Evolutionary conservation across 1,140 invertebrate species (phyloP).

Genomic region (Cotesia typhae): DNA sequence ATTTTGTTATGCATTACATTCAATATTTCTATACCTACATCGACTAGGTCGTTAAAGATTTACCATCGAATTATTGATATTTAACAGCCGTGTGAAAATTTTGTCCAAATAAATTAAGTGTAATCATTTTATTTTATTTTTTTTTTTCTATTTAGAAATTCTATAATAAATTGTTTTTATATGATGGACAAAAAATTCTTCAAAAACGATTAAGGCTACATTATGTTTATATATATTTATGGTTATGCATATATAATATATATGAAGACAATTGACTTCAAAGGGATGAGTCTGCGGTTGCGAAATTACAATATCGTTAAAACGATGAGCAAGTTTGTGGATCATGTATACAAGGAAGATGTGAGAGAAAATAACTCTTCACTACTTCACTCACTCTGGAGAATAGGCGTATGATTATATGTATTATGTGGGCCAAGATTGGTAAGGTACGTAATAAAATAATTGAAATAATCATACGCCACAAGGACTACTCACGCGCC

Average conservation of each 20-base stretch:
- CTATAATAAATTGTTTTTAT: too few relatives aligned
- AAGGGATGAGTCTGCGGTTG: slow-evolving; percentile 48
- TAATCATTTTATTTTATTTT: not conserved
- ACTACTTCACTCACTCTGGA: slow-evolving; percentile 22
- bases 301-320: slow-evolving; percentile 59
- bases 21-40: not conserved
- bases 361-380: slow-evolving; percentile 27
- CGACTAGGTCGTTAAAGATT: slow-evolving; percentile 6
- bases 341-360: slow-evolving; percentile 39
- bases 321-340: slow-evolving; percentile 38
- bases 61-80: slow-evolving; percentile 30
- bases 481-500: slow-evolving; percentile 44
- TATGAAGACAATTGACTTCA: slow-evolving; percentile 45
- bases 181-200: too few relatives aligned
- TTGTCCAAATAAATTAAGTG: slow-evolving; percentile 1
- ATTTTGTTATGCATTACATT: slow-evolving; percentile 17
- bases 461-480: slow-evolving; percentile 59
- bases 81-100: slow-evolving; percentile 30
- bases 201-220: not conserved
- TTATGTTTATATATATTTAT: slow-evolving; percentile 19
- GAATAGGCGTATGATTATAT: slow-evolving; percentile 57
- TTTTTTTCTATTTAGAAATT: not conserved
- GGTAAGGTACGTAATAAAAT: slow-evolving; percentile 59
- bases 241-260: too few relatives aligned
- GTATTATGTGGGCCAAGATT: slow-evolving; percentile 56